Conservation (phyloP, 2,113 vertebrate genomes). For the Menidia beryllina region DNA sequence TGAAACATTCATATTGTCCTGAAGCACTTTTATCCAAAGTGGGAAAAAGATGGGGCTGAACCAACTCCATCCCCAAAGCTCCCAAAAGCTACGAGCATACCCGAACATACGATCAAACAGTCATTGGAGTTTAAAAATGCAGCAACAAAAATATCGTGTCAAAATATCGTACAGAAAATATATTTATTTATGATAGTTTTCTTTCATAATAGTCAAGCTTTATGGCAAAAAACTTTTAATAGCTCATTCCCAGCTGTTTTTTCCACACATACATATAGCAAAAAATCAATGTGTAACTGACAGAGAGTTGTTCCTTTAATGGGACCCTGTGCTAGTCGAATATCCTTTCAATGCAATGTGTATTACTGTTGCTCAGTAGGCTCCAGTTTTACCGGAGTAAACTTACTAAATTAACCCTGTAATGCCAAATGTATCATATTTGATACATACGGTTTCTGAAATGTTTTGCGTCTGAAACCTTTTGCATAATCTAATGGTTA, state of each 20-base stretch:
- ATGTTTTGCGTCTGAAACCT: too few species aligned
- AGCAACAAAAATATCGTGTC: too few species aligned
- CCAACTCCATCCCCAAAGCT: too few species aligned
- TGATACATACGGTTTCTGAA: too few species aligned
- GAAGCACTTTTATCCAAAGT: neutral
- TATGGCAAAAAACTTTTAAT: neutral
- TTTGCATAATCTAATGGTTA: too few species aligned
- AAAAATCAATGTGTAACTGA: conserved; percentile 45
- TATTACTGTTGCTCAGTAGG: conserved; percentile 46
- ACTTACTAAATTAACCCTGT: conserved; percentile 60
- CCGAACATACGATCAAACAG: neutral
- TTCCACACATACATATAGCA: neutral
- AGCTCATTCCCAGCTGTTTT: neutral
- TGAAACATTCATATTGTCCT: neutral
- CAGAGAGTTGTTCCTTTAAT: conserved; percentile 28
- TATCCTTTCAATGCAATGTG: conserved; percentile 65
- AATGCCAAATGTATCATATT: too few species aligned
- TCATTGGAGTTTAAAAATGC: neutral
- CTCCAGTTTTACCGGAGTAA: conserved; percentile 64
- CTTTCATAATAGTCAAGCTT: neutral
- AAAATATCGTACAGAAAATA: neutral
- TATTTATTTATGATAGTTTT: neutral
- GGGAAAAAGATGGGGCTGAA: too few species aligned
- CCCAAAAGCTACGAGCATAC: too few species aligned
- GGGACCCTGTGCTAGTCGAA: conserved; percentile 40